Percentiles rank a stretch among this genome's conserved stretches.
These are phyloP conservation scores for Muscina levida DNA, from an alignment of 2,888 invertebrate species.

Conservation along the genomic window DNA sequence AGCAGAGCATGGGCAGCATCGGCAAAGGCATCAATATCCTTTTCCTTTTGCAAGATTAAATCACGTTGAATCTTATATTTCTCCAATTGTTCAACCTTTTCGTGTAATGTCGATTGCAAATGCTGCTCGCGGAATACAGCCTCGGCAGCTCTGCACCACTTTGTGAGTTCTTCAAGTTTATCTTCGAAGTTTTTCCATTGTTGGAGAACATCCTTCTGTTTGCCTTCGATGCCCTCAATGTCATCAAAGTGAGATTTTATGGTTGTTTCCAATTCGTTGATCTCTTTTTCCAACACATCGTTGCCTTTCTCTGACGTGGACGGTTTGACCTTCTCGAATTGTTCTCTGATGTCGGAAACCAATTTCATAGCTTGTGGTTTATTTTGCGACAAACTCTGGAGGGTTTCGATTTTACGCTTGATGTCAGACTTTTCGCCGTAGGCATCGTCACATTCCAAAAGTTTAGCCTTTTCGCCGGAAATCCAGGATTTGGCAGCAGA, in stretches of 20 bases:
- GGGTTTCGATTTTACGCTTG: conserved; percentile 85
- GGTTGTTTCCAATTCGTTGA: conserved; percentile 85
- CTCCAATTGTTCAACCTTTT: conserved; percentile 89
- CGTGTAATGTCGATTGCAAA: conserved; percentile 88
- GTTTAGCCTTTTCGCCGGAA: conserved; percentile 88
- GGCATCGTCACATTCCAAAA: conserved; percentile 90
- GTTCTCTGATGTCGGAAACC: conserved; percentile 85
- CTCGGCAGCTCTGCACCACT: conserved; percentile 93
- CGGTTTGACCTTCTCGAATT: conserved; percentile 85
- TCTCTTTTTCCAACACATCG: conserved; percentile 86
- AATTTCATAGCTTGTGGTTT: conserved; percentile 84
- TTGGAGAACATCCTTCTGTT: conserved; percentile 86
- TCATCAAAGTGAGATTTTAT: conserved; percentile 85
- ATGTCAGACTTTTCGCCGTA: conserved; percentile 92
- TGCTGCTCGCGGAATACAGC: conserved; percentile 92
- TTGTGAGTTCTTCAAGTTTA: conserved; percentile 88
- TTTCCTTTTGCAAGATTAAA: conserved; percentile 89
- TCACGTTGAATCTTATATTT: conserved; percentile 88
- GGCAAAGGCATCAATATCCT: conserved; percentile 91
- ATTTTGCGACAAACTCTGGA: conserved; percentile 84
- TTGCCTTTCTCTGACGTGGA: conserved; percentile 91
- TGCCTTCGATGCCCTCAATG: conserved; percentile 86
- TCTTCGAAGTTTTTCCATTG: conserved; percentile 95
- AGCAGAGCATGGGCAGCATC: conserved; percentile 93
- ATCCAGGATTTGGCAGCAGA: conserved; percentile 92